phyloP scores from a whole-genome alignment of 35 echinoderm and acorn worm genomes.

The Acanthaster planci region DNA sequence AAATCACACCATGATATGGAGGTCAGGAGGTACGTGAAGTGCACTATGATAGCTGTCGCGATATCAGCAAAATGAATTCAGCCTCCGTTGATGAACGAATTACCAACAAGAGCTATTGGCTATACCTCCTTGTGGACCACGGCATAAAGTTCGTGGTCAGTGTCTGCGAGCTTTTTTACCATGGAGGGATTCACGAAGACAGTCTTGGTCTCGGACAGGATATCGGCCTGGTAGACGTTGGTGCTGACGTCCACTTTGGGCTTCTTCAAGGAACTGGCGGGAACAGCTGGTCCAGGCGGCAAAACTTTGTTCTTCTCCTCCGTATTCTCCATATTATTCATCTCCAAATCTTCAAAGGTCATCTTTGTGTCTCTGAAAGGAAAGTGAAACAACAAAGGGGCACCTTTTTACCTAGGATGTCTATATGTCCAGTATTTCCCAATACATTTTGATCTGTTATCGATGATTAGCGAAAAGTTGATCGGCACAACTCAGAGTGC shows the following conservation, averaged over 20 bases:
- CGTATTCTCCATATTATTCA: neutral
- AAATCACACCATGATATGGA: no score
- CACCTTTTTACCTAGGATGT: no score
- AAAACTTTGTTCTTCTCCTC: neutral
- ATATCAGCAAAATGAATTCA: no score
- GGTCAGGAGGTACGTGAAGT: no score
- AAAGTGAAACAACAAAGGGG: neutral
- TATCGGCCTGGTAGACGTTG: neutral
- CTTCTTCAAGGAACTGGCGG: neutral
- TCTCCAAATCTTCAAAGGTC: constrained; percentile 5
- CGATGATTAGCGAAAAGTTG: no score
- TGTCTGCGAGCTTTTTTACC: neutral
- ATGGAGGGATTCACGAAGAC: constrained; percentile 11
- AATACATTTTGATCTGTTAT: no score
- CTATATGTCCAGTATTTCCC: no score
- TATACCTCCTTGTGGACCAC: neutral
- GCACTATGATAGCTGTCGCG: no score
- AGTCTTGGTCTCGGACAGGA: neutral
- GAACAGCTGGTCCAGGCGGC: neutral
- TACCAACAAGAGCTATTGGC: no score
- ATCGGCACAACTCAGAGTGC: no score
- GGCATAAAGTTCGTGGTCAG: neutral
- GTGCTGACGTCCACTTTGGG: neutral
- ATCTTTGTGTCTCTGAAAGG: neutral
- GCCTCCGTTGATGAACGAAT: no score